Conservation (phyloP, 2,797 vertebrate genomes). For the Paratrypauchen microcephalus region DNA sequence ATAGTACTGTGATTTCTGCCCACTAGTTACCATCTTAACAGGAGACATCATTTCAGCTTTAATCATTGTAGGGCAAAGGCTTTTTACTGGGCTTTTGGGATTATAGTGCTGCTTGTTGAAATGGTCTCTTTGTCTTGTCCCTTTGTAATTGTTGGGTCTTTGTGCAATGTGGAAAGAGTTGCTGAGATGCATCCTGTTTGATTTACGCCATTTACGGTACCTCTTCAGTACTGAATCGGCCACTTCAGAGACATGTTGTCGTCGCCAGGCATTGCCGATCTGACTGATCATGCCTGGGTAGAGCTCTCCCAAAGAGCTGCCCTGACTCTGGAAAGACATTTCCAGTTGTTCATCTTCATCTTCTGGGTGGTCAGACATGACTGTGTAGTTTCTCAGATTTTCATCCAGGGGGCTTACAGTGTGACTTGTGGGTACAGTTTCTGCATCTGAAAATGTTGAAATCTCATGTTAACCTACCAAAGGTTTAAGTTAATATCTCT, state of each 20-base stretch:
- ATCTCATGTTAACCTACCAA: not conserved
- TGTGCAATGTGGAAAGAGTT: conserved; percentile 22
- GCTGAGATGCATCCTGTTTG: conserved; percentile 22
- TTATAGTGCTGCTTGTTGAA: not conserved
- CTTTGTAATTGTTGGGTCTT: not conserved
- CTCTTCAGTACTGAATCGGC: conserved; percentile 62
- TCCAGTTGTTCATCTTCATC: conserved; percentile 71
- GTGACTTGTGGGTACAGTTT: conserved; percentile 16
- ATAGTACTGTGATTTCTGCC: conserved; percentile 2
- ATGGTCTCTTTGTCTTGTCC: not conserved
- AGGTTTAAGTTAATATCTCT: not conserved
- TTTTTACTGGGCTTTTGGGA: conserved; percentile 1
- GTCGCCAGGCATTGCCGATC: conserved; percentile 54
- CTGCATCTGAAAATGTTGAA: conserved; percentile 24
- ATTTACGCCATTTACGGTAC: conserved; percentile 62
- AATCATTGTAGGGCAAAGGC: not conserved
- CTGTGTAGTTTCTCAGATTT: conserved; percentile 26
- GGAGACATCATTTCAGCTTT: not conserved
- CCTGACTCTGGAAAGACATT: conserved; percentile 61
- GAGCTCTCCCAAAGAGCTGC: conserved; percentile 61
- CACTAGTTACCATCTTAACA: not conserved
- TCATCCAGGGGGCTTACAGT: conserved; percentile 28
- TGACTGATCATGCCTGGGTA: conserved; percentile 75
- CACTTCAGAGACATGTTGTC: conserved; percentile 42
- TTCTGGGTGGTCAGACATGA: conserved; percentile 48